Base-by-base conservation (phyloP, 2,888 invertebrate species). In the Callyntrura sp. region DNA sequence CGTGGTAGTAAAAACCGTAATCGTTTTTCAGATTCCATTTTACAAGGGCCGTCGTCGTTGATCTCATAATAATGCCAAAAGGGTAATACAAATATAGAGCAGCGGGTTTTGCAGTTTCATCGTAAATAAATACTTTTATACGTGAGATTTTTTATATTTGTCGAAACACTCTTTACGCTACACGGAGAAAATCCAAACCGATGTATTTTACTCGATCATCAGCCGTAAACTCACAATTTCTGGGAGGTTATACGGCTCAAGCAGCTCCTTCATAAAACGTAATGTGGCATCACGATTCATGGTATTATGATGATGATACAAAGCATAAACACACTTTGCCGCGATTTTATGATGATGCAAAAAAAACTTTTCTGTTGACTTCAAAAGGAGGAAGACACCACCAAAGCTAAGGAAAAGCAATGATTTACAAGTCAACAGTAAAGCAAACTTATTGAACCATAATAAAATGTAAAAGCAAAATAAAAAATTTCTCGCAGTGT, bases 351-450 rank as follows among this genome's bases (percentile, higher is more conserved):
- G 70, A 70, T 70, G 70, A 70, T 45, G 43, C 70, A 70, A 70
- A 68, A 65, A 68, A 62, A 51, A 35, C 51, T 2, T 2, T 35
- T 14, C 43, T 45, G 70, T 45, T 70, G 70, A 45, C 70, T 43
- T 35, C 35, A 35, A 35, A 6, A 35, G 35, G 6, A 4, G 35
- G 2, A 35, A 35, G 70, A 70, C 70, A 43, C 2, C 1, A n/a
- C 5, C 8, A 8, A 45, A 23, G 60, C 17, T 60, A 60, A 5
- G 0, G 55, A 60, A 85, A 84, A 83, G 73, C 65, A 62, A 62
- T 79, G 57, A 86, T 86, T 79, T 79, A 48, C 86, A 55, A 76
- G 85, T 76, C 78, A 78, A 62, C 85, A 85, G 62, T 28, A 43
- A 28, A 25, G 51, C 8, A 68, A 79, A 55, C 51, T 65, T 68